phyloP scores from a whole-genome alignment of 2,888 invertebrate genomes.

The Stenchaetothrips biformis region DNA sequence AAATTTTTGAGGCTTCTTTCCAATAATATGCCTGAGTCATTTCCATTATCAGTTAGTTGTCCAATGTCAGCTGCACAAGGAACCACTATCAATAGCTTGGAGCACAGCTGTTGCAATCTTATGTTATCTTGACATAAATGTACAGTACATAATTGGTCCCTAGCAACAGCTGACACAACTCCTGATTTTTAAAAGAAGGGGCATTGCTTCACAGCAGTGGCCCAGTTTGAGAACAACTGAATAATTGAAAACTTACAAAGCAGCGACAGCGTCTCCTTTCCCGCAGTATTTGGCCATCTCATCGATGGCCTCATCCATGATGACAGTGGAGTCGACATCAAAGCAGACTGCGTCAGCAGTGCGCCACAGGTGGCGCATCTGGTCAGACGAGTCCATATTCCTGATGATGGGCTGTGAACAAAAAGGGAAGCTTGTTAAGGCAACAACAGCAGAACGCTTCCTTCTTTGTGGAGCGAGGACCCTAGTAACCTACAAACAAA shows the following conservation, averaged over 20 bases:
- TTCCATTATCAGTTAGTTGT: background rate
- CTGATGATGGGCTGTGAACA: slow-evolving; percentile 16
- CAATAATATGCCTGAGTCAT: background rate
- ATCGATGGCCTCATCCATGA: slow-evolving; percentile 93
- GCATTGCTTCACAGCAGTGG: background rate
- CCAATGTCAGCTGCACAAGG: background rate
- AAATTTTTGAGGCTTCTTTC: background rate
- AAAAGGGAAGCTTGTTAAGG: background rate
- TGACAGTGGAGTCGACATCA: slow-evolving; percentile 97
- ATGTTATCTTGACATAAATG: background rate
- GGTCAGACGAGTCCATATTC: slow-evolving; percentile 15
- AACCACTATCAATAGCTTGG: background rate
- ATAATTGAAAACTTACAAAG: slow-evolving; percentile 60
- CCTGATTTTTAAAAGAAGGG: background rate
- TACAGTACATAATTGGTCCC: background rate
- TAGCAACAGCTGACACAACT: slow-evolving; percentile 22
- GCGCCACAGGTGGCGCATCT: slow-evolving; percentile 52
- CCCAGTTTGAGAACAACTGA: background rate
- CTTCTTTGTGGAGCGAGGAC: background rate
- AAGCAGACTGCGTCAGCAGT: slow-evolving; percentile 91
- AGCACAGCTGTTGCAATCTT: slow-evolving; percentile 14
- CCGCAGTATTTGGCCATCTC: slow-evolving; percentile 91
- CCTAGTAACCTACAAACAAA: slow-evolving; percentile 1
- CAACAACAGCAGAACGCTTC: no score
- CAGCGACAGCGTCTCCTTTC: slow-evolving; percentile 81